phyloP scores from a whole-genome alignment of 2,888 invertebrate genomes.

The Abrostola tripartita region DNA sequence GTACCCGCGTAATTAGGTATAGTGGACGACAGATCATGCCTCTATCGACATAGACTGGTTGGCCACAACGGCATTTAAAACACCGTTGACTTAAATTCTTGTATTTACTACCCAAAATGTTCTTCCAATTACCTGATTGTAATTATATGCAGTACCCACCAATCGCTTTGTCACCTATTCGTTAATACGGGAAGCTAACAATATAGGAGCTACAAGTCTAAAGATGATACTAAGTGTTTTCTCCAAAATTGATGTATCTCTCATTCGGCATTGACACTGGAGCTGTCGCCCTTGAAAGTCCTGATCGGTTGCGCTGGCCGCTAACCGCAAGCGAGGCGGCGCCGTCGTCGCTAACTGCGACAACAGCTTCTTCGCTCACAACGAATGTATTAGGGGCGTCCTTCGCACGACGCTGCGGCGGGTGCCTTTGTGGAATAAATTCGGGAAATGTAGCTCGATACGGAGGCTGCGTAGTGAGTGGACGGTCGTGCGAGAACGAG shows the following conservation, averaged over 20 bases:
- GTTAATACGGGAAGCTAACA: no score
- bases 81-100: no score
- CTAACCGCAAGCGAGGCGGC: constrained; percentile 34
- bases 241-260: neutral
- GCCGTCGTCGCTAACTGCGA: constrained; percentile 29
- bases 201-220: no score
- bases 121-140: no score
- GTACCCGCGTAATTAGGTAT: no score
- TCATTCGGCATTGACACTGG: constrained; percentile 2
- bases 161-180: no score
- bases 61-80: no score
- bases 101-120: no score
- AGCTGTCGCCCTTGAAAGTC: constrained; percentile 20
- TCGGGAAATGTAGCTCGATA: constrained; percentile 84
- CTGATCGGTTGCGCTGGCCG: constrained; percentile 24
- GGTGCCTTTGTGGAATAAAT: constrained; percentile 71
- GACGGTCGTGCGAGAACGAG: constrained; percentile 57
- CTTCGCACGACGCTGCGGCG: constrained; percentile 73
- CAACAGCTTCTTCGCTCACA: constrained; percentile 54
- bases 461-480: constrained; percentile 86
- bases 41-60: no score
- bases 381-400: constrained; percentile 85
- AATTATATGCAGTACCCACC: no score
- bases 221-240: neutral
- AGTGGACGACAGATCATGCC: no score